Conservation (phyloP, 2,113 vertebrate genomes). For the Cairina moschata region DNA sequence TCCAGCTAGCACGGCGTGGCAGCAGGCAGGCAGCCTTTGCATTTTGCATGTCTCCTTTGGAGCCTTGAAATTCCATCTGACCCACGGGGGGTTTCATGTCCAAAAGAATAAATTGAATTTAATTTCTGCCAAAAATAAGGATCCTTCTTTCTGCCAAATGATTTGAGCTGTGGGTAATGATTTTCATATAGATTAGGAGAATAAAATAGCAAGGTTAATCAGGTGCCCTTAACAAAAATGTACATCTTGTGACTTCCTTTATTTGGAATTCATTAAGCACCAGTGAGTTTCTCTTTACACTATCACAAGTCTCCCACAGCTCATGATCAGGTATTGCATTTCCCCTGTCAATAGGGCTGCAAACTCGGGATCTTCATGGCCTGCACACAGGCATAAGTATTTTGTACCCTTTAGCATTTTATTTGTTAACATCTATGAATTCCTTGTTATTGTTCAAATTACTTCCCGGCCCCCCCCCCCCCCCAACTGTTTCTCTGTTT, state of each 20-base stretch:
- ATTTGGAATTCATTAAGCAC: not conserved
- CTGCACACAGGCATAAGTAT: not conserved
- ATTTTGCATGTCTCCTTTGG: not conserved
- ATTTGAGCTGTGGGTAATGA: not conserved
- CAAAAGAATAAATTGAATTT: not conserved
- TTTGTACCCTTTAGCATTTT: not conserved
- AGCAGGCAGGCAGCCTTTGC: not conserved
- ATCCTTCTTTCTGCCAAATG: not conserved
- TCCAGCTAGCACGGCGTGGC: not conserved
- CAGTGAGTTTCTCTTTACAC: not conserved
- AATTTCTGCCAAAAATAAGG: not conserved
- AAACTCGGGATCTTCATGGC: not conserved
- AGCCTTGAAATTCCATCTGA: not conserved
- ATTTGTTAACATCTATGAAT: not conserved
- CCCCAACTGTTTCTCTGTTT: not conserved
- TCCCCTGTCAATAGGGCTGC: not conserved
- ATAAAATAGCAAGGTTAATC: not conserved
- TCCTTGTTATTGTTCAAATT: not conserved
- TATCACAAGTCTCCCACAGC: not conserved
- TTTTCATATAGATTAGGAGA: not conserved
- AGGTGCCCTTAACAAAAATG: not conserved
- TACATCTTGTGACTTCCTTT: not conserved
- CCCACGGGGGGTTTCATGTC: accelerated
- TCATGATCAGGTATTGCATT: not conserved
- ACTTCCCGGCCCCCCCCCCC: too few relatives aligned